A percentile compares a stretch with the other conserved stretches of the same genome.
Conservation (phyloP, 2,888 invertebrate species). For the Slavum lentiscoides region DNA sequence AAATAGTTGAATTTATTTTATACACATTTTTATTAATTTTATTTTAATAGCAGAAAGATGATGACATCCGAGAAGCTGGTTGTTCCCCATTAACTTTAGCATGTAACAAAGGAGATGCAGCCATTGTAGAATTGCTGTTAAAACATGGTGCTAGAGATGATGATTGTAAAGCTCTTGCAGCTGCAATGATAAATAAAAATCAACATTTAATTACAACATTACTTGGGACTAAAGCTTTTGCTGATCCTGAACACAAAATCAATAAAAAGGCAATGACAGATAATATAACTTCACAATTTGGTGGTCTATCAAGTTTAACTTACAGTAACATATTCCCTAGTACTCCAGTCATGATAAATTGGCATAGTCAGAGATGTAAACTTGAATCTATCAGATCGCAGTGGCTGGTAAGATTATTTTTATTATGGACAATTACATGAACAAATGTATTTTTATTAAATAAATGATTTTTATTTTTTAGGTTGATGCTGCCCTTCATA, state of each 20-base stretch:
- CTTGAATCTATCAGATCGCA: conserved; percentile 68
- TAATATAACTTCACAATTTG: conserved; percentile 65
- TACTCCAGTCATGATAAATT: conserved; percentile 85
- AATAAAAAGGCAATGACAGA: conserved; percentile 84
- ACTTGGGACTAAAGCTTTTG: conserved; percentile 84
- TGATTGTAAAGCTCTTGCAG: conserved; percentile 77
- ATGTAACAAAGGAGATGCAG: conserved; percentile 69
- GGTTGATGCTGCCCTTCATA: conserved; percentile 77
- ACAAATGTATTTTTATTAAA: background rate
- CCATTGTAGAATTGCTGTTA: conserved; percentile 76
- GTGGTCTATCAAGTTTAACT: conserved; percentile 67
- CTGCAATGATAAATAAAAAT: conserved; percentile 75
- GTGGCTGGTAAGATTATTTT: conserved; percentile 63
- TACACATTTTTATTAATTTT: background rate
- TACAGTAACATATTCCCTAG: conserved; percentile 81
- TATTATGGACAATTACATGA: background rate
- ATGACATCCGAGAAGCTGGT: conserved; percentile 40
- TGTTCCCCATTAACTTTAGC: conserved; percentile 68
- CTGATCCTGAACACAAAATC: conserved; percentile 90
- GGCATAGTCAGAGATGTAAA: conserved; percentile 80
- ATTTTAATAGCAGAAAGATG: conserved; percentile 43
- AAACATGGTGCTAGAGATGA: conserved; percentile 85
- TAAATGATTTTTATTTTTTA: conserved; percentile 56
- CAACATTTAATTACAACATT: conserved; percentile 77
- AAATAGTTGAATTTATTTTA: background rate